Evolutionary conservation across 2,888 invertebrate species (phyloP).

Genomic region (Gortyna flavago): DNA sequence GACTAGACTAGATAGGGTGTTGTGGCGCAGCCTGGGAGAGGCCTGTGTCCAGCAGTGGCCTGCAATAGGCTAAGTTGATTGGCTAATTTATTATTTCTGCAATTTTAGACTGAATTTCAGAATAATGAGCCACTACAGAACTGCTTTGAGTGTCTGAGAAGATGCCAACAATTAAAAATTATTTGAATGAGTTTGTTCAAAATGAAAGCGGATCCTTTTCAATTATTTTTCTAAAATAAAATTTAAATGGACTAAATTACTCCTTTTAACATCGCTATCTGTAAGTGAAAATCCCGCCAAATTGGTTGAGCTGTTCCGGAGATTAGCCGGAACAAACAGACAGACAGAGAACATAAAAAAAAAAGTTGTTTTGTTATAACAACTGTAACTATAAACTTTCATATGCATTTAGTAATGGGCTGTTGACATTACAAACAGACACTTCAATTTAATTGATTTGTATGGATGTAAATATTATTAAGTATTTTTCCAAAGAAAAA

Average conservation of each 20-base stretch:
- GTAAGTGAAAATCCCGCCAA: not conserved
- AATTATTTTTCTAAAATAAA: not conserved
- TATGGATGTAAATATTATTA: not conserved
- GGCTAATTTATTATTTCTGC: slow-evolving; percentile 6
- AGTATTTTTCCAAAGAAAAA: slow-evolving; percentile 10
- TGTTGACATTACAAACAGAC: not conserved
- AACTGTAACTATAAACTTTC: not conserved
- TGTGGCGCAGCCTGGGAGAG: not conserved
- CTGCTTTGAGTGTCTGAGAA: not conserved
- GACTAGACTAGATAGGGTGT: not conserved
- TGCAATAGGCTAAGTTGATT: not conserved
- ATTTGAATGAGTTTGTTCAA: not conserved
- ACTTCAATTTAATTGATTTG: not conserved
- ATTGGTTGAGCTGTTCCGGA: not conserved
- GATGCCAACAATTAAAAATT: not conserved
- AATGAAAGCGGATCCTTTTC: no score
- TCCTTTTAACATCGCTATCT: not conserved
- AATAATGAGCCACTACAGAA: not conserved
- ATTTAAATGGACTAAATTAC: not conserved
- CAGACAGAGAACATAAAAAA: no score
- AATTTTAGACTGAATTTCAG: slow-evolving; percentile 9
- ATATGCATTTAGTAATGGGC: not conserved
- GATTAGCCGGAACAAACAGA: not conserved
- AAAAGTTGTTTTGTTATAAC: no score
- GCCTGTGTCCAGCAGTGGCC: not conserved